Evolutionary conservation across 2,797 vertebrate species (phyloP).

Genomic region (Sphenopsis melanotis): DNA sequence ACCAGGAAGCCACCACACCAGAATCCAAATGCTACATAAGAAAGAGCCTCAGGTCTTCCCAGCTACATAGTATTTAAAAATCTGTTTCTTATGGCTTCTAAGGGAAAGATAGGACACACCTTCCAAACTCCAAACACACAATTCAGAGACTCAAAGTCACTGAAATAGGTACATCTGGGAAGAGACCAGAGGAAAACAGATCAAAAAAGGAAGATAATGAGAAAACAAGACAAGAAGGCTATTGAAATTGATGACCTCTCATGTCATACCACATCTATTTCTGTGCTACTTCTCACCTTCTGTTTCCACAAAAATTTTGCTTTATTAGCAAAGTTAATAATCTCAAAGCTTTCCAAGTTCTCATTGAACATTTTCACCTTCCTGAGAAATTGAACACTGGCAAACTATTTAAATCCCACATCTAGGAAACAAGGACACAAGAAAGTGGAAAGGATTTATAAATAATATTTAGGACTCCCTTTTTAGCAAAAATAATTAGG

Average conservation of each 20-base stretch:
- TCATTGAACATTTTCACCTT: background rate
- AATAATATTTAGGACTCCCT: background rate
- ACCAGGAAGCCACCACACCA: background rate
- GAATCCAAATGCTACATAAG: background rate
- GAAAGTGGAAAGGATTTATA: background rate
- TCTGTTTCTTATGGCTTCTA: background rate
- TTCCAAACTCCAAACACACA: background rate
- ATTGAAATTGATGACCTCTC: background rate
- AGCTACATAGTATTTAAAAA: background rate
- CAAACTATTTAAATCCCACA: background rate
- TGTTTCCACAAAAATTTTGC: background rate
- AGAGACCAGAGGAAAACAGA: background rate
- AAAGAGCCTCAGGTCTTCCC: background rate
- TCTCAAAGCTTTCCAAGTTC: background rate
- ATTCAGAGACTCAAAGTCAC: background rate
- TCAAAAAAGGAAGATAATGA: background rate
- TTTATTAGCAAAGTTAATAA: background rate
- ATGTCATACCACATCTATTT: background rate
- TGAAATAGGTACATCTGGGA: background rate
- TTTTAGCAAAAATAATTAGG: conserved; percentile 32
- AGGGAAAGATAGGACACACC: background rate
- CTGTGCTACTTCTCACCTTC: background rate
- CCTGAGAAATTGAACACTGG: background rate
- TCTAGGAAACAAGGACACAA: background rate
- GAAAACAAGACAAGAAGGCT: background rate